Evolutionary conservation across 2,797 vertebrate genomes (phyloP).

Genomic region (Myotis pilosus): DNA sequence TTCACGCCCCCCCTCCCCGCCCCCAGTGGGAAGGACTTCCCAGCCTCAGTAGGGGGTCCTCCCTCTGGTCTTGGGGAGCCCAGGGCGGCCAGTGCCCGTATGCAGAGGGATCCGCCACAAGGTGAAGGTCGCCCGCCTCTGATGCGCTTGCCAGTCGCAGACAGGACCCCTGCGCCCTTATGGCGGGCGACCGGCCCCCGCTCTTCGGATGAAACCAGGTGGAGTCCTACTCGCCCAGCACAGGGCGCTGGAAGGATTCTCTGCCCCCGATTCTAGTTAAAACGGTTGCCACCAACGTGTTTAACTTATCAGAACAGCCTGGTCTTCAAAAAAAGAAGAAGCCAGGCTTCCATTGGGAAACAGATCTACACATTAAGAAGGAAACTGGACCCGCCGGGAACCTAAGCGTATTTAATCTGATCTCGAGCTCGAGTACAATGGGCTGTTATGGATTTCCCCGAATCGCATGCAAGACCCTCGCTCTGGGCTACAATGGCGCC

Average conservation of each 20-base stretch:
- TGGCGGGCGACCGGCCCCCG: not conserved
- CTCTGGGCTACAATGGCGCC: slow-evolving; percentile 63
- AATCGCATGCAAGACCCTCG: slow-evolving; percentile 33
- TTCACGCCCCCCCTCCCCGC: not conserved
- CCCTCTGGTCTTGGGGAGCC: not conserved
- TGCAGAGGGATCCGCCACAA: not conserved
- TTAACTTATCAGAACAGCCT: not conserved
- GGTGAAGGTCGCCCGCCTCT: not conserved
- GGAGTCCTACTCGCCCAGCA: not conserved
- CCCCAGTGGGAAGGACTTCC: not conserved
- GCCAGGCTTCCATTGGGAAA: slow-evolving; percentile 50
- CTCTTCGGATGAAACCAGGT: not conserved
- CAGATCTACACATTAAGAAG: slow-evolving; percentile 40
- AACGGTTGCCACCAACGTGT: not conserved
- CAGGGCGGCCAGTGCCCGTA: not conserved
- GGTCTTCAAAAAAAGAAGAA: not conserved
- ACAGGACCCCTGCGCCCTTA: not conserved
- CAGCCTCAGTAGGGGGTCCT: not conserved
- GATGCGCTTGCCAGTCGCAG: not conserved
- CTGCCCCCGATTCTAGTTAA: not conserved
- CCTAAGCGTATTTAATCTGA: slow-evolving; percentile 50
- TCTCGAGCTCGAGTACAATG: not conserved
- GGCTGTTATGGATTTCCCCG: not conserved
- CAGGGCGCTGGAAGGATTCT: not conserved
- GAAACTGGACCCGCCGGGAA: slow-evolving; percentile 38